Evolutionary conservation across 2,113 vertebrate species (phyloP).

Genomic region (Peromyscus maniculatus): DNA sequence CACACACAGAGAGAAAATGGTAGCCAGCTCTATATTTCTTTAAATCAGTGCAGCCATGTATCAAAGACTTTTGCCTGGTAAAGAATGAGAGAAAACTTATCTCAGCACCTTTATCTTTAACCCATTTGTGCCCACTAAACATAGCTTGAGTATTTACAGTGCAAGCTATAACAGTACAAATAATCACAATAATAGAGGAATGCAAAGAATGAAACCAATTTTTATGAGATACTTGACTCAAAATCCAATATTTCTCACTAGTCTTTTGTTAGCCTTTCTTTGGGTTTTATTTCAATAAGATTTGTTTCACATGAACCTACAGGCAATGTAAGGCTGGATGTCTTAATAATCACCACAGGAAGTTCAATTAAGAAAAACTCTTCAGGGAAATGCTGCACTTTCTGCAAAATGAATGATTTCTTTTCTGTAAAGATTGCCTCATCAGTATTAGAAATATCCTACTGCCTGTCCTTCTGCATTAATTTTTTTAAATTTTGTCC

Average conservation of each 20-base stretch:
- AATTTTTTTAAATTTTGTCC: background rate
- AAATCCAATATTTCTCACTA: background rate
- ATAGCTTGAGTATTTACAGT: background rate
- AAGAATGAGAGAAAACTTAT: background rate
- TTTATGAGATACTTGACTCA: background rate
- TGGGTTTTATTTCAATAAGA: constrained; percentile 1
- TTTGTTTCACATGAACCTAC: background rate
- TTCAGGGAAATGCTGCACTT: background rate
- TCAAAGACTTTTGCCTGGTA: constrained; percentile 13
- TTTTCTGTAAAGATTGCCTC: background rate
- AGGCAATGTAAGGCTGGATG: background rate
- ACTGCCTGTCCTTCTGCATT: background rate
- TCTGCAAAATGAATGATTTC: background rate
- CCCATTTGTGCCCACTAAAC: background rate
- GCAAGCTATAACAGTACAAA: background rate
- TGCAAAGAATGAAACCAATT: background rate
- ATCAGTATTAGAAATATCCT: background rate
- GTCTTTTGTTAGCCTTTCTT: background rate
- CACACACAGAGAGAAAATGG: background rate
- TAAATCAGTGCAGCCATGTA: constrained; percentile 54
- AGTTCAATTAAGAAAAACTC: constrained; percentile 40
- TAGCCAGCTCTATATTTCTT: constrained; percentile 47
- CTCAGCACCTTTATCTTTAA: constrained; percentile 65
- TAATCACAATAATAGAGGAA: background rate
- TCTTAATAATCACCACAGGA: constrained; percentile 35